Conservation (phyloP, 2,888 invertebrate genomes). For the Pilophorus perplexus region DNA sequence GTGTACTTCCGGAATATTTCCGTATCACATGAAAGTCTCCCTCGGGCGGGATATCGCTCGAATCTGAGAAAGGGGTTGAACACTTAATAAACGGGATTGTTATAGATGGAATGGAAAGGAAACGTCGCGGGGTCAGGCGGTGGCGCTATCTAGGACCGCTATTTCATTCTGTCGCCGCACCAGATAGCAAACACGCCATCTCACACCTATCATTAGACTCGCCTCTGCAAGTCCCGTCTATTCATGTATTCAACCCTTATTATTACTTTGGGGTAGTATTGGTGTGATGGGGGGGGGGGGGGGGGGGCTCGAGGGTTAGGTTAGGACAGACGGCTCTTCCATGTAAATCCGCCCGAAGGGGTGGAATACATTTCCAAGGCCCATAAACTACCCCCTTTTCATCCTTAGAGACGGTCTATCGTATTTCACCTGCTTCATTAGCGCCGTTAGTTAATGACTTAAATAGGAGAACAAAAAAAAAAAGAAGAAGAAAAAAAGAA, state of each 20-base stretch:
- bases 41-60: too few species aligned
- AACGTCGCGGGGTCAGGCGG: neutral
- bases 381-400: constrained; percentile 36
- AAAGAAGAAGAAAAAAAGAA: neutral
- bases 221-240: constrained; percentile 7
- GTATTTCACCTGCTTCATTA: constrained; percentile 39
- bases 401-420: constrained; percentile 8
- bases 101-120: neutral
- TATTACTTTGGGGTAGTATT: too few species aligned
- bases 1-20: too few species aligned
- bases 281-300: too few species aligned
- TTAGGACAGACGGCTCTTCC: constrained; percentile 33
- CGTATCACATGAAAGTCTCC: too few species aligned
- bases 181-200: constrained; percentile 38
- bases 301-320: constrained; percentile 11
- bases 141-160: constrained; percentile 36
- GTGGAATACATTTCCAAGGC: constrained; percentile 38
- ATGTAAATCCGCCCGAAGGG: constrained; percentile 37
- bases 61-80: too few species aligned
- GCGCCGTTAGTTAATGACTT: constrained; percentile 30
- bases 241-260: constrained; percentile 42
- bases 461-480: constrained; percentile 20
- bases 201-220: constrained; percentile 41
- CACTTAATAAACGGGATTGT: constrained; percentile 16
- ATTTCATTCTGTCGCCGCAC: constrained; percentile 39